A percentile compares a stretch with the other conserved stretches of the same genome.
These are phyloP conservation scores for Cosmorhoe ocellata DNA, from an alignment of 2,888 invertebrate genomes.

Conservation along the genomic window DNA sequence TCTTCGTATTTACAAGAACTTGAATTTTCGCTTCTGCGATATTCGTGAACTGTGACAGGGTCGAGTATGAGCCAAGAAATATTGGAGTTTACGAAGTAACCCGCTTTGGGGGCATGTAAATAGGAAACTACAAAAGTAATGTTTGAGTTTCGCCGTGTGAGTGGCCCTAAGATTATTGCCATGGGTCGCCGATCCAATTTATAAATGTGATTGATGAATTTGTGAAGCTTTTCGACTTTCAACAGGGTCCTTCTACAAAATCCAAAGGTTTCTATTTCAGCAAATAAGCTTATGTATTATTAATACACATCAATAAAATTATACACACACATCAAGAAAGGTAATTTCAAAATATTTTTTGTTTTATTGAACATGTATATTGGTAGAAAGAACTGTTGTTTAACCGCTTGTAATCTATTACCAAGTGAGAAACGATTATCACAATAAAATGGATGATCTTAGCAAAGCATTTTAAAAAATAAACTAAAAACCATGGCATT, in stretches of 20 bases:
- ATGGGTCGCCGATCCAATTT: slow-evolving; percentile 59
- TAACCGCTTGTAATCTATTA: too few species aligned
- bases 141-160: slow-evolving; percentile 72
- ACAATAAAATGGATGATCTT: too few species aligned
- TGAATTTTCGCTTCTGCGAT: slow-evolving; percentile 23
- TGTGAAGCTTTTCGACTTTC: slow-evolving; percentile 11
- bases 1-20: too few species aligned
- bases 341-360: too few species aligned
- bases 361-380: too few species aligned
- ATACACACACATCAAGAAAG: too few species aligned
- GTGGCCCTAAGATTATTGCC: slow-evolving; percentile 67
- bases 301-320: too few species aligned
- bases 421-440: too few species aligned
- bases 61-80: slow-evolving; percentile 71
- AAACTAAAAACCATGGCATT: slow-evolving; percentile 28
- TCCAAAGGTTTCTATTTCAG: slow-evolving; percentile 3
- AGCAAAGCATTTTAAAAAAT: neutral
- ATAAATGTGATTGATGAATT: slow-evolving; percentile 47
- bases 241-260: slow-evolving; percentile 2
- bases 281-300: neutral
- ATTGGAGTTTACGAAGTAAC: slow-evolving; percentile 77
- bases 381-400: too few species aligned
- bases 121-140: slow-evolving; percentile 78
- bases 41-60: slow-evolving; percentile 29
- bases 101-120: slow-evolving; percentile 80